Base-by-base conservation (phyloP, 2,797 vertebrate species). In the Meda fulgida region DNA sequence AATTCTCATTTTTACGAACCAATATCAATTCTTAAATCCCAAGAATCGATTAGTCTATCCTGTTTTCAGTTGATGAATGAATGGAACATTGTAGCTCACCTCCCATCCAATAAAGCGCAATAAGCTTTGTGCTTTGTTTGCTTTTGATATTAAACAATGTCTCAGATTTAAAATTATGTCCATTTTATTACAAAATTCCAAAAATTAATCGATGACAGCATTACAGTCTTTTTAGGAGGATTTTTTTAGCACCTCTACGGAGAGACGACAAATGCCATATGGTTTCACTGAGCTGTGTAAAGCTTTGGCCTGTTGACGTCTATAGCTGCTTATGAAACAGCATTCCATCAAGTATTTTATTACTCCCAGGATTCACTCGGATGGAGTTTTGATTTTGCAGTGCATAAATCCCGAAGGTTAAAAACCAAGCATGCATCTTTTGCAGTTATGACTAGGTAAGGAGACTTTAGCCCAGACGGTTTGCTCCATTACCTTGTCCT, bases 331-430 rank as follows among this genome's bases (percentile, higher is more conserved):
- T 38, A 78, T 78, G 34, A 77, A 78, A 58, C 29, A 67, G 43
- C 34, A 69, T 84, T 84, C 73, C 46, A 76, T 84, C 72, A 84
- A 66, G 63, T 69, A n/a, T 84, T 84, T 69, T 84, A 84, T 84
- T 78, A 77, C 82, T 84, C 34, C 19, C 34, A 26, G 71, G 81
- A 83, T 83, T 84, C 63, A 77, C 63, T 69, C 11, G 19, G 43
- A 66, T 53, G 31, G 34, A 84, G 46, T 29, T 67, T 84, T 77
- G 72, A 77, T 84, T 48, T 55, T 40, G 51, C 73, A 58, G 82
- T 84, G 43, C 31, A 55, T 67, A 77, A 78, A 77, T 69, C 63
- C 19, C 19, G n/a, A 43, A 40, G 46, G 73, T 78, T 73, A 65
- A 84, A 84, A 84, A 36, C 11, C 77, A 34, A 76, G 72, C 60